phyloP scores from a whole-genome alignment of 2,113 vertebrate species.

The Callipepla squamata region DNA sequence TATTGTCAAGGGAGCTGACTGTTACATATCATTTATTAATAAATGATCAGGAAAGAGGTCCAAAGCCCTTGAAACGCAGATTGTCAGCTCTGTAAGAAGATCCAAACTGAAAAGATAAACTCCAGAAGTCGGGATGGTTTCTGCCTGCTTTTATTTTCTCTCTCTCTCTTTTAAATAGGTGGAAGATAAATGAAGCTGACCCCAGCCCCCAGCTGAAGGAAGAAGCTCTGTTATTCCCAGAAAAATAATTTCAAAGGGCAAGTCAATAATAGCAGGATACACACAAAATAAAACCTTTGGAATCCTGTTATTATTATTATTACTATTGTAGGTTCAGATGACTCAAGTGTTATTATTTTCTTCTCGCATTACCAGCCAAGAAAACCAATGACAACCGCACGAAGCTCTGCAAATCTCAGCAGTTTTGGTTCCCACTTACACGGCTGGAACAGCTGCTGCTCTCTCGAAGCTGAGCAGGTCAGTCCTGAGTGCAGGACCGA shows the following conservation, averaged over 20 bases:
- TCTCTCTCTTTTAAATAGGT: not conserved
- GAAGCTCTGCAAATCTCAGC: conserved; percentile 63
- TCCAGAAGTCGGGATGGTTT: not conserved
- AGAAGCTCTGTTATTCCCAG: conserved; percentile 17
- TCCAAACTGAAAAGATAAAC: not conserved
- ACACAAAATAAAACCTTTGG: conserved; percentile 57
- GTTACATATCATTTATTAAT: not conserved
- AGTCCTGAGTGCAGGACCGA: not conserved
- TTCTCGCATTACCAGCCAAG: conserved; percentile 63
- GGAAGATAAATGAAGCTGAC: not conserved
- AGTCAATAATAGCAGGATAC: conserved; percentile 52
- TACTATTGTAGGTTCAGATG: conserved; percentile 60
- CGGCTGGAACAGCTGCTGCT: conserved; percentile 45
- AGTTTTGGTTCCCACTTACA: conserved; percentile 55
- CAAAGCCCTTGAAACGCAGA: not conserved
- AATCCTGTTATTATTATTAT: conserved; percentile 50
- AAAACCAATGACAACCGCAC: conserved; percentile 34
- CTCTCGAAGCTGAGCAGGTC: not conserved
- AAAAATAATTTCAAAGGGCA: conserved; percentile 39
- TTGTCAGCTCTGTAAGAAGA: not conserved
- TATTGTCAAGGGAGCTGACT: not conserved
- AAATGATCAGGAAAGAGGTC: not conserved
- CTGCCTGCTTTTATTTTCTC: not conserved
- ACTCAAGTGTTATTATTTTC: conserved; percentile 69
- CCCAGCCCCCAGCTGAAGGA: not conserved